phyloP scores from a whole-genome alignment of 2,888 invertebrate species.

The Xestoiulus laeticollis region DNA sequence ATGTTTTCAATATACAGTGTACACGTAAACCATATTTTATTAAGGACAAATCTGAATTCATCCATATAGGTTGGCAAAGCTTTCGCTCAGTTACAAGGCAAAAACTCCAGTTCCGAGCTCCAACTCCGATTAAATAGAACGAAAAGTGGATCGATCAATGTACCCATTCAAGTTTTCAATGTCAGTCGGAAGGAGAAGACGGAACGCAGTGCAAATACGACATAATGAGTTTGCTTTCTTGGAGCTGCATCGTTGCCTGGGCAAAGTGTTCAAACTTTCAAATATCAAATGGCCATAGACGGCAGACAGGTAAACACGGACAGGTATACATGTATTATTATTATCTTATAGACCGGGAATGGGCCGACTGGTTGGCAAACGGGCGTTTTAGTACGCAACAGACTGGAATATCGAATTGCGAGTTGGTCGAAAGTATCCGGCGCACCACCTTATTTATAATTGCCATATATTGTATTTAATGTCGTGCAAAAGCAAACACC shows the following conservation, averaged over 20 bases:
- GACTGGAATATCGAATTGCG: background rate
- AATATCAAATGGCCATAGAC: conserved; percentile 22
- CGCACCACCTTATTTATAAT: background rate
- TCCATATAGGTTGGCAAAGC: no score
- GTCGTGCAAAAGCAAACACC: background rate
- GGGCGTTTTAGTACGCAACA: background rate
- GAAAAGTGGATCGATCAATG: background rate
- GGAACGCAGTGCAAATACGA: background rate
- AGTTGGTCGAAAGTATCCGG: background rate
- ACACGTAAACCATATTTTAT: no score
- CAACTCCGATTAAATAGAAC: no score
- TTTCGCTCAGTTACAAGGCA: no score
- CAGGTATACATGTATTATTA: background rate
- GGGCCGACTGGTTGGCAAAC: background rate
- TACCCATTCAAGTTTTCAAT: background rate
- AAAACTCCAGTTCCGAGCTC: no score
- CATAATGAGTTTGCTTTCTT: background rate
- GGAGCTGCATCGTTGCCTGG: background rate
- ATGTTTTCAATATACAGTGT: no score
- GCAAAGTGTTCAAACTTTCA: background rate
- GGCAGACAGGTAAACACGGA: background rate
- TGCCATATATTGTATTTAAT: background rate
- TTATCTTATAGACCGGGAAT: background rate
- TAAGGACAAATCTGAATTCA: no score
- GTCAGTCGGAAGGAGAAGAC: background rate